Conservation (phyloP, 53 echinoderm and acorn worm species). For the Stichopus horrens region DNA sequence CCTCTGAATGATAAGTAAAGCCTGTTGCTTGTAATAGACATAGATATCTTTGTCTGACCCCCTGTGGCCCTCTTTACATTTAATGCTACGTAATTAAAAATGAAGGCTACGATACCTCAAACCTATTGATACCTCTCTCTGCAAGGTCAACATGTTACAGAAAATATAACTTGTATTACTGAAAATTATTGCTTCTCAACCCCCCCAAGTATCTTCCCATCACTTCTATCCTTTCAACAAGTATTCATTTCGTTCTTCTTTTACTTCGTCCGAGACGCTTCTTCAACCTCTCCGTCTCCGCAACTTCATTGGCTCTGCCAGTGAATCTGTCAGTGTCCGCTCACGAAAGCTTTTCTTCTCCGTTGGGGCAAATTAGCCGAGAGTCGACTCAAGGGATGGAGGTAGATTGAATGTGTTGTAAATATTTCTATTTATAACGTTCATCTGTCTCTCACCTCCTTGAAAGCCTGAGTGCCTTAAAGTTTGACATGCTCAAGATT, state of each 20-base stretch:
- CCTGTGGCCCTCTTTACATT: no score
- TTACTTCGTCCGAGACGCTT: background rate
- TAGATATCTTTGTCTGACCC: no score
- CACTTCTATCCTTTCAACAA: background rate
- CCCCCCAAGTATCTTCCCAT: background rate
- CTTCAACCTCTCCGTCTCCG: background rate
- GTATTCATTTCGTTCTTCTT: background rate
- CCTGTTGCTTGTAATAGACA: no score
- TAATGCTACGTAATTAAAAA: no score
- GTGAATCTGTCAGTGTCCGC: slow-evolving; percentile 13
- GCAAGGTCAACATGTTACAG: background rate
- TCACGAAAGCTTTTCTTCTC: slow-evolving; percentile 2
- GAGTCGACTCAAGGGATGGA: background rate
- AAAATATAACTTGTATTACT: background rate
- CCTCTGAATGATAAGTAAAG: no score
- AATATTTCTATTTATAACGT: slow-evolving; percentile 2
- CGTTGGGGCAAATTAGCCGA: slow-evolving; percentile 15
- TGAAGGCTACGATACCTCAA: no score
- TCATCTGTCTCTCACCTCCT: background rate
- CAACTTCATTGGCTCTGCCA: background rate
- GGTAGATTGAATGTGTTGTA: slow-evolving; percentile 23
- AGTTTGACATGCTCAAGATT: slow-evolving; percentile 16
- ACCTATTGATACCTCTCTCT: background rate
- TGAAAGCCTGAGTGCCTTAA: background rate
- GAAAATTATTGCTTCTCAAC: background rate